phyloP scores from a whole-genome alignment of 2,113 vertebrate genomes.

The Anas platyrhynchos region DNA sequence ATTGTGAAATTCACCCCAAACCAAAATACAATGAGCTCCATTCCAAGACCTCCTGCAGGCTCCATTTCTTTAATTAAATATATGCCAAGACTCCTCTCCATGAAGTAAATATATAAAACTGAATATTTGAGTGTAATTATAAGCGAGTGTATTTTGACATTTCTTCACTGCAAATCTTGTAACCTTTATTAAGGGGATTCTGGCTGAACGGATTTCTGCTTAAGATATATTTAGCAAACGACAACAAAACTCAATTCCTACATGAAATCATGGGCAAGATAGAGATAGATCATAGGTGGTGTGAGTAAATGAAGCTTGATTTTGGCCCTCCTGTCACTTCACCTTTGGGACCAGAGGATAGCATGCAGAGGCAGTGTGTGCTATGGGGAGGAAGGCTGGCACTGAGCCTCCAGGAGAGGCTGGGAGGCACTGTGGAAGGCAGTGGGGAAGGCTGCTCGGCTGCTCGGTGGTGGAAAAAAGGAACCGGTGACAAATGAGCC shows the following conservation, averaged over 20 bases:
- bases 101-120: constrained; percentile 60
- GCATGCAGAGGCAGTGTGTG: background rate
- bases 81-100: constrained; percentile 41
- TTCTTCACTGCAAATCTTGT: constrained; percentile 54
- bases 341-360: background rate
- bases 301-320: background rate
- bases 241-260: background rate
- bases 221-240: constrained; percentile 39
- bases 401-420: too few species aligned
- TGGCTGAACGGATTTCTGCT: constrained; percentile 41
- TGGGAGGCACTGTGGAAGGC: too few species aligned
- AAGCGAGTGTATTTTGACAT: constrained; percentile 60
- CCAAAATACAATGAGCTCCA: constrained; percentile 54
- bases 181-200: constrained; percentile 57
- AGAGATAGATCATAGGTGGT: background rate
- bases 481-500: background rate
- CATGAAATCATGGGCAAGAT: background rate
- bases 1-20: constrained; percentile 60
- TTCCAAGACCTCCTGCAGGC: constrained; percentile 64
- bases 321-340: background rate
- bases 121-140: constrained; percentile 62
- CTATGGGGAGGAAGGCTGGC: too few species aligned
- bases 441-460: too few species aligned
- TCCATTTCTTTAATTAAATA: constrained; percentile 62
- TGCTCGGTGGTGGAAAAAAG: too few species aligned